Evolutionary conservation across 2,888 invertebrate genomes (phyloP).

Genomic region (Apeira syringaria): DNA sequence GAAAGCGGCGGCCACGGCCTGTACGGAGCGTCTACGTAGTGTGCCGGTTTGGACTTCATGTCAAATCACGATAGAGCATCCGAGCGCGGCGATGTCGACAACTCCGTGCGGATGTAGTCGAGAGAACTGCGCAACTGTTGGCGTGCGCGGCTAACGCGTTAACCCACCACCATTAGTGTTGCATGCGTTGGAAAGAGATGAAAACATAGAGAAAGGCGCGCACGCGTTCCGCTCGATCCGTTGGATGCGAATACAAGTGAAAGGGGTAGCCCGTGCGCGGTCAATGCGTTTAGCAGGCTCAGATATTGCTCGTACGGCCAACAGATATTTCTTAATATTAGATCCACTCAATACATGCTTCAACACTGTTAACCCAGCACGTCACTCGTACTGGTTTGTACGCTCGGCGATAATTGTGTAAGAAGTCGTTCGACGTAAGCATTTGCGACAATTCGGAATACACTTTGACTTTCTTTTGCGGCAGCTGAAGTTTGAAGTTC

Average conservation of each 20-base stretch:
- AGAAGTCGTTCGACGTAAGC: constrained; percentile 4
- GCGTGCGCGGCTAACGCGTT: constrained; percentile 57
- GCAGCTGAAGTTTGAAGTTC: too few species aligned
- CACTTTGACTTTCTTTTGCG: constrained; percentile 8
- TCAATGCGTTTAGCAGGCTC: constrained; percentile 59
- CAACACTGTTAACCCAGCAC: constrained; percentile 13
- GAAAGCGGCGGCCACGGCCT: constrained; percentile 88
- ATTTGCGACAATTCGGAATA: constrained; percentile 1
- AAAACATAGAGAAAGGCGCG: constrained; percentile 78
- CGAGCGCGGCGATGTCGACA: constrained; percentile 62
- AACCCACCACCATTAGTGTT: constrained; percentile 66
- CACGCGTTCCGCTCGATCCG: constrained; percentile 72
- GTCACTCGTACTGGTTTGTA: constrained; percentile 10
- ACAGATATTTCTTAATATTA: constrained; percentile 46
- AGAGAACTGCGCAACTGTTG: constrained; percentile 75
- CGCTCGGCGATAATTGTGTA: neutral
- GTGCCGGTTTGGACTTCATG: constrained; percentile 86
- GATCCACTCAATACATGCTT: constrained; percentile 31
- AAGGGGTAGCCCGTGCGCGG: constrained; percentile 77
- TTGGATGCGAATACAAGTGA: constrained; percentile 76
- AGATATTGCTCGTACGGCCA: constrained; percentile 49
- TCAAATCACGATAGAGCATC: constrained; percentile 77
- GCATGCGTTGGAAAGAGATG: constrained; percentile 74
- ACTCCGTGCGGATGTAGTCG: constrained; percentile 74
- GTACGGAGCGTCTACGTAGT: constrained; percentile 75